phyloP scores from a whole-genome alignment of 2,797 vertebrate genomes.

The Chaunax sp. region DNA sequence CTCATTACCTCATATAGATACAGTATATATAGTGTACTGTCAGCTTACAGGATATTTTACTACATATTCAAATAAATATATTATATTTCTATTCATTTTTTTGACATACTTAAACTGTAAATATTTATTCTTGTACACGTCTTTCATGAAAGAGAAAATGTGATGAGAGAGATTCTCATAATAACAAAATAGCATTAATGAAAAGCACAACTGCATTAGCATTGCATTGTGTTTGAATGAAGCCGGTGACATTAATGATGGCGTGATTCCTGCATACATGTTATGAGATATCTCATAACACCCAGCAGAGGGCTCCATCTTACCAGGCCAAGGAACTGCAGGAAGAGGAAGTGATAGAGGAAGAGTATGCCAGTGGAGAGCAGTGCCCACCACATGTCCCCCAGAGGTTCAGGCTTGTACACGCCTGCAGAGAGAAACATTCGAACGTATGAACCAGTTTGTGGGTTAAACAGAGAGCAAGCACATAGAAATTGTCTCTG shows the following conservation, averaged over 20 bases:
- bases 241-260: neutral
- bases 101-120: too few species aligned
- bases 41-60: too few species aligned
- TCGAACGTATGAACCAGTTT: neutral
- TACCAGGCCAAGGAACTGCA: constrained; percentile 96
- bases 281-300: neutral
- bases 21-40: too few species aligned
- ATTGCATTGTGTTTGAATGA: too few species aligned
- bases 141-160: too few species aligned
- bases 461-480: neutral
- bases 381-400: constrained; percentile 96
- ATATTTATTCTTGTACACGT: too few species aligned
- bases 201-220: too few species aligned
- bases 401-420: constrained; percentile 94
- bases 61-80: too few species aligned
- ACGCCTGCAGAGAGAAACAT: constrained; percentile 84
- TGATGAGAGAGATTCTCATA: too few species aligned
- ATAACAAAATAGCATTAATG: too few species aligned
- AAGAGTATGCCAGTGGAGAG: constrained; percentile 96
- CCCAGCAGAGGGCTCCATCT: constrained; percentile 79
- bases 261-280: neutral
- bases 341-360: constrained; percentile 94
- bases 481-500: neutral
- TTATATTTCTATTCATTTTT: too few species aligned
- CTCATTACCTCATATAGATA: too few species aligned